These are phyloP conservation scores for Dendrolimus pini DNA, from an alignment of 2,888 invertebrate genomes.

Conservation along the genomic window DNA sequence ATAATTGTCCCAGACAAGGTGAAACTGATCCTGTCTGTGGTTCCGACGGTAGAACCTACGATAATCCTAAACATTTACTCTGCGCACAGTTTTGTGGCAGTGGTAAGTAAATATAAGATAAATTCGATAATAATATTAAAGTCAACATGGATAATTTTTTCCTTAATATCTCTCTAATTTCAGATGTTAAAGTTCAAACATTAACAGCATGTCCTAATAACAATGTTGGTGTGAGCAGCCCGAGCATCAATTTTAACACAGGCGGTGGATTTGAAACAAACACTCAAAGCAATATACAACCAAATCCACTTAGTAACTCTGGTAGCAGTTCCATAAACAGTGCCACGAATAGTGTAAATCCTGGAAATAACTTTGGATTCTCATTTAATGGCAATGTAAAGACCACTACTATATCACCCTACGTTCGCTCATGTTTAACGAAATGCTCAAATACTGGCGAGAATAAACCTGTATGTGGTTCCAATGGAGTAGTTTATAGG, in stretches of 20 bases:
- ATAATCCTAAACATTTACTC: constrained; percentile 44
- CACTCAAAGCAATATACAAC: not conserved
- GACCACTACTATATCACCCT: not conserved
- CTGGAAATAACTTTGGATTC: not conserved
- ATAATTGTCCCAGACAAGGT: constrained; percentile 2
- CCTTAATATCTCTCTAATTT: constrained; percentile 3
- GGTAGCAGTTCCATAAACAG: not conserved
- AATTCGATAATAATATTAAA: constrained; percentile 9
- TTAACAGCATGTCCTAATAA: constrained; percentile 7
- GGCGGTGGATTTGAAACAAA: not conserved
- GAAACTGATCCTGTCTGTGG: constrained; percentile 55
- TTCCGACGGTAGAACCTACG: constrained; percentile 47
- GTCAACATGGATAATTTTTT: constrained; percentile 2
- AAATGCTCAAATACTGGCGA: not conserved
- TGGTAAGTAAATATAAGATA: constrained; percentile 33
- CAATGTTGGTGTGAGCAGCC: not conserved
- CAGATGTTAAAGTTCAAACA: constrained; percentile 9
- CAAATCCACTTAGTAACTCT: not conserved
- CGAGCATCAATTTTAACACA: too few species aligned
- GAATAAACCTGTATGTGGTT: constrained; percentile 4
- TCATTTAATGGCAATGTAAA: not conserved
- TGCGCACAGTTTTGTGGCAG: constrained; percentile 57
- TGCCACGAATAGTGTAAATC: not conserved
- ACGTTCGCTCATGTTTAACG: not conserved
- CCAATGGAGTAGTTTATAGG: constrained; percentile 2